These are phyloP conservation scores for Phyllotreta cruciferae DNA, from an alignment of 2,888 invertebrate species.

Conservation along the genomic window DNA sequence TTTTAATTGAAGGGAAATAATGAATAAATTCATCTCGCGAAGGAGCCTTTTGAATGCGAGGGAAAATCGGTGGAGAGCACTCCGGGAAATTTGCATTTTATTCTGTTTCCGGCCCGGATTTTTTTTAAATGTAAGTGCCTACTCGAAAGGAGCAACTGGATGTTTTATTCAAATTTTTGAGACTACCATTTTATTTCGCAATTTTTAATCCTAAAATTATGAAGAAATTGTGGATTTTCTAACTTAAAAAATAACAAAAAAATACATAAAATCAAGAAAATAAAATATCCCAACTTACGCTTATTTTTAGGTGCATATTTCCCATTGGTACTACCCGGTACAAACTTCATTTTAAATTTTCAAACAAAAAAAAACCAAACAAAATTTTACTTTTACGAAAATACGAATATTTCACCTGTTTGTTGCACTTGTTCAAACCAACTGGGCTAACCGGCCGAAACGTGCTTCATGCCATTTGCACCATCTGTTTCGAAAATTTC, in stretches of 20 bases:
- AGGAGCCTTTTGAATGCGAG: too few relatives aligned
- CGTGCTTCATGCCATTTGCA: neutral
- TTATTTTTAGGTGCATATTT: conserved; percentile 18
- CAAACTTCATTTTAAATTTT: conserved; percentile 20
- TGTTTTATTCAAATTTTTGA: too few relatives aligned
- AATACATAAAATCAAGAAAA: neutral
- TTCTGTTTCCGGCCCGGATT: too few relatives aligned
- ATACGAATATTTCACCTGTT: conserved; percentile 15
- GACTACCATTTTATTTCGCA: too few relatives aligned
- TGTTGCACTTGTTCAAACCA: conserved; percentile 17
- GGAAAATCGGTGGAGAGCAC: too few relatives aligned
- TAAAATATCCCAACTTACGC: conserved; percentile 21
- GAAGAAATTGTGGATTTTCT: too few relatives aligned
- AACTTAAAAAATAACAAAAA: neutral
- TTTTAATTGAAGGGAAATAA: too few relatives aligned
- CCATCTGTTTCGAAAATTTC: conserved; percentile 24
- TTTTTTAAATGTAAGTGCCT: too few relatives aligned
- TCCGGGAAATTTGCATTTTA: too few relatives aligned
- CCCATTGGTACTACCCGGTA: conserved; percentile 4
- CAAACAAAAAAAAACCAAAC: neutral
- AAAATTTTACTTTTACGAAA: neutral
- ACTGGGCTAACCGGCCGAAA: conserved; percentile 3
- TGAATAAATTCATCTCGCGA: too few relatives aligned
- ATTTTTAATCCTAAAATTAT: too few relatives aligned
- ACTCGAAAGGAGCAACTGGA: too few relatives aligned